Percentiles rank a stretch among this genome's conserved stretches.
Conservation (phyloP, 2,113 vertebrate genomes). For the Ammodytes marinus region DNA sequence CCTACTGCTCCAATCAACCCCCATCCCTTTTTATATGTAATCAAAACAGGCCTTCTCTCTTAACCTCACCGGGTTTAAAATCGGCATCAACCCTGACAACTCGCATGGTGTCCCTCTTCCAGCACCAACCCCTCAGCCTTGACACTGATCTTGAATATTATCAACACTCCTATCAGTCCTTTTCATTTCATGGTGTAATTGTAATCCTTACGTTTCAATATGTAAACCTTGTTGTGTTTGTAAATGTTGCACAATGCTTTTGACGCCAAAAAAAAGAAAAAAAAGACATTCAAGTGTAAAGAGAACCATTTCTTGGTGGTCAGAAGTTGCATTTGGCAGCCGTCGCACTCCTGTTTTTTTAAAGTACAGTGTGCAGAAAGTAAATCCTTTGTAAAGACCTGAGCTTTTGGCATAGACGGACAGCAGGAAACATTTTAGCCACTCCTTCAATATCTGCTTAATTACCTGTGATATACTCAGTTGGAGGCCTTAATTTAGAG, state of each 20-base stretch:
- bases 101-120: slow-evolving; percentile 40
- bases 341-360: not conserved
- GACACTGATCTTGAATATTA: slow-evolving; percentile 46
- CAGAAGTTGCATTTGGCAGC: slow-evolving; percentile 18
- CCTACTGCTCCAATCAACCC: slow-evolving; percentile 47
- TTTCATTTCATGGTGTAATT: slow-evolving; percentile 59
- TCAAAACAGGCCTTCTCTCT: slow-evolving; percentile 23
- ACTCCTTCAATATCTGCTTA: slow-evolving; percentile 20
- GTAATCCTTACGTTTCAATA: slow-evolving; percentile 37
- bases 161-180: slow-evolving; percentile 49
- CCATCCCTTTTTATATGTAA: slow-evolving; percentile 12
- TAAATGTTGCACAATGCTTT: slow-evolving; percentile 61
- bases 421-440: slow-evolving; percentile 16
- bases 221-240: slow-evolving; percentile 49
- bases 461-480: slow-evolving; percentile 22
- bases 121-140: slow-evolving; percentile 16
- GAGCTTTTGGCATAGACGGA: slow-evolving; percentile 11
- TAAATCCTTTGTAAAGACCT: slow-evolving; percentile 2
- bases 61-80: not conserved
- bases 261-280: slow-evolving; percentile 35
- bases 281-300: slow-evolving; percentile 1
- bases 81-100: not conserved
- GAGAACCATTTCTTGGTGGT: slow-evolving; percentile 21
- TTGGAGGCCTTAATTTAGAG: slow-evolving; percentile 8
- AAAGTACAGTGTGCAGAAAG: not conserved